Base-by-base conservation (phyloP, 2,113 vertebrate genomes). In the Passer domesticus region DNA sequence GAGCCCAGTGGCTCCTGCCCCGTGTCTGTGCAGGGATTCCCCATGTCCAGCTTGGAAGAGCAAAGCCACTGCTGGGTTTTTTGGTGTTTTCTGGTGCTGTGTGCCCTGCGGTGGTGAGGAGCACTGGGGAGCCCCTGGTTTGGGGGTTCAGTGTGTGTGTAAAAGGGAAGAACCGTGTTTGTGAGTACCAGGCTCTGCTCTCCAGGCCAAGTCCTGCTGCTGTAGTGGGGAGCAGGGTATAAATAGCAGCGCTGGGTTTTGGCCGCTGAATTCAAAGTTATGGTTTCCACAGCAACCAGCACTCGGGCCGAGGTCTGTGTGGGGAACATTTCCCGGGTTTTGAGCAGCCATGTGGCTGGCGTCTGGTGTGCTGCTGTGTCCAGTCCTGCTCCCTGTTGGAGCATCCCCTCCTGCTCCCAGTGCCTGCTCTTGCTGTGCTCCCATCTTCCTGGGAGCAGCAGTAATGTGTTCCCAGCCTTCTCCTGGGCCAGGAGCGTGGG, bases 201-300 rank as follows among this genome's bases (percentile, higher is more conserved):
- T 62, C 75, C 10, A 50, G 85, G 55, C 1, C 9, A 72, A 93
- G 89, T 93, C 88, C 87, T 92, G 2, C 1, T 68, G 94, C 85
- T 72, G 81, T 75, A 89, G 92, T 44, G 60, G 92, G 74, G 59
- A 89, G 37, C 58, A 22, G 1, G 46, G 93, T 94, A 96, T 96
- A 96, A 96, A 96, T 96, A 97, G 94, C 95, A 90, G 50, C 5
- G 82, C 90, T 75, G 70, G 94, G 79, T 68, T 92, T 90, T 72
- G 95, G 92, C 76, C 81, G 20, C 92, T 63, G 95, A 95, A 97
- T 93, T 96, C 88, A 95, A 95, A 97, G 96, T 97, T 97, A 93
- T 16, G 69, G 96, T 97, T 97, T 93, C 97, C 96, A 97, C 92
- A 95, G 96, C 96, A 97, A 97, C 95, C 86, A 66, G 93, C 92